Evolutionary conservation across 92 coral and sea anemone species (phyloP).

Genomic region (Isaurus tuberculatus): DNA sequence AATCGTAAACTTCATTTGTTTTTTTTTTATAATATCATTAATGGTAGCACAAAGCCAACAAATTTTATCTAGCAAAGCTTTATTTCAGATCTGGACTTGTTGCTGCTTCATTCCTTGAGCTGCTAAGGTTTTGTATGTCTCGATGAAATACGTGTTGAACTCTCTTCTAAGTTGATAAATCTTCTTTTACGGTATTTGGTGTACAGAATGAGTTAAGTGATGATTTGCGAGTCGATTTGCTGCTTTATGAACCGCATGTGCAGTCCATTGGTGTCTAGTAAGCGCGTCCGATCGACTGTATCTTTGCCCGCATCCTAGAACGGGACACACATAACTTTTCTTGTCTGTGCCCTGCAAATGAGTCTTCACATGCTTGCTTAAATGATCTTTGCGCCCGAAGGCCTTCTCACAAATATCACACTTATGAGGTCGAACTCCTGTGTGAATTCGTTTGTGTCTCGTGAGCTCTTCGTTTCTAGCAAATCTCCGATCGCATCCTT

Average conservation of each 20-base stretch:
- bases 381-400: constrained; percentile 92
- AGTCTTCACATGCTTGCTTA: constrained; percentile 90
- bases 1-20: background rate
- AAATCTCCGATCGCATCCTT: constrained; percentile 87
- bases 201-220: constrained; percentile 19
- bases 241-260: constrained; percentile 74
- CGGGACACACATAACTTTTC: constrained; percentile 74
- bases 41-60: background rate
- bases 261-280: constrained; percentile 86
- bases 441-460: constrained; percentile 90
- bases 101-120: background rate
- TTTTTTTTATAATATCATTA: background rate
- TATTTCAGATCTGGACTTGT: too few relatives aligned
- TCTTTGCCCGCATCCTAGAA: constrained; percentile 83
- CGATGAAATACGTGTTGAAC: background rate
- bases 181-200: background rate
- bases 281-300: constrained; percentile 95
- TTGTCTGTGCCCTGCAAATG: constrained; percentile 87
- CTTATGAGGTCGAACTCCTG: constrained; percentile 92
- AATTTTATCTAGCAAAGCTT: background rate
- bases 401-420: constrained; percentile 90
- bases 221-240: constrained; percentile 29
- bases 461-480: constrained; percentile 96
- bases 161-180: background rate
- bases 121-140: background rate